Conservation (phyloP, 2,797 vertebrate genomes). For the Gymnocypris eckloni region DNA sequence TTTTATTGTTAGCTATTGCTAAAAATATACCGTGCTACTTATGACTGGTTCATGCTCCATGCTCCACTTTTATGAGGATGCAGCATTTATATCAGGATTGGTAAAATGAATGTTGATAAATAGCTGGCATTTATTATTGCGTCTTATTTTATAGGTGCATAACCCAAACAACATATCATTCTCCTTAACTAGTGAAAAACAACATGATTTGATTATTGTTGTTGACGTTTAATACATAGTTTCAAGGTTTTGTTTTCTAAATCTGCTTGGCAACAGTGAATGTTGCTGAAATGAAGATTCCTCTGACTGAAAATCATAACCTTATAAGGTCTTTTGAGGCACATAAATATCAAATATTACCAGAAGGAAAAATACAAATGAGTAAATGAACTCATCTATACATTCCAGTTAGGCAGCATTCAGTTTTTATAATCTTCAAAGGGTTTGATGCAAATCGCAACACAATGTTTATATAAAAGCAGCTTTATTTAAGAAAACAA, state of each 20-base stretch:
- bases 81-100: not conserved
- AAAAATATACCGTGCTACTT: not conserved
- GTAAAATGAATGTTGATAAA: not conserved
- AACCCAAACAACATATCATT: not conserved
- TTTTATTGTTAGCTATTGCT: not conserved
- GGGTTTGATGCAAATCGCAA: not conserved
- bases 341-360: not conserved
- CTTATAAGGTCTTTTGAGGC: not conserved
- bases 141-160: not conserved
- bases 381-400: not conserved
- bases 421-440: not conserved
- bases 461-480: conserved; percentile 61
- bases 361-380: not conserved
- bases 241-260: not conserved
- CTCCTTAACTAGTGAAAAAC: not conserved
- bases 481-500: conserved; percentile 82
- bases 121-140: not conserved
- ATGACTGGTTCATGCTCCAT: not conserved
- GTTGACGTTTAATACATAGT: not conserved
- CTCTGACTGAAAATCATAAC: not conserved
- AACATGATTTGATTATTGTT: not conserved
- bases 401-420: not conserved
- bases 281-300: not conserved
- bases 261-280: not conserved
- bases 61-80: not conserved